These are phyloP conservation scores for Sciurus vulgaris DNA, from an alignment of 2,797 vertebrate genomes.

Conservation along the genomic window DNA sequence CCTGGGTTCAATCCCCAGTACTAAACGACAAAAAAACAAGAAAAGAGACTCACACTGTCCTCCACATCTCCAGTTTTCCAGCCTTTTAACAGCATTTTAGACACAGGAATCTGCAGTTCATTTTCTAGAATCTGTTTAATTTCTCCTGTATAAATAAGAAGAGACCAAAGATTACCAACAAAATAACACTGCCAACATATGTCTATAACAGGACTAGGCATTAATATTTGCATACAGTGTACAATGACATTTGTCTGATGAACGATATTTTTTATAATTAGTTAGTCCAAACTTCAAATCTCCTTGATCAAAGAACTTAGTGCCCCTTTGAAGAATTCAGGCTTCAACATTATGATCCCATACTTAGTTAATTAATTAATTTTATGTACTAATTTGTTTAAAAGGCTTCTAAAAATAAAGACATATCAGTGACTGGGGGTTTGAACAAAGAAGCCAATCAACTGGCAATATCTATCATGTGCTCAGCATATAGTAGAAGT, in stretches of 20 bases:
- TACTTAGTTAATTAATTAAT: constrained; percentile 49
- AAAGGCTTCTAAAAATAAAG: constrained; percentile 47
- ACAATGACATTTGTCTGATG: constrained; percentile 25
- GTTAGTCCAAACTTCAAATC: constrained; percentile 38
- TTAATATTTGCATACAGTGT: constrained; percentile 20
- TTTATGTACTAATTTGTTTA: background rate
- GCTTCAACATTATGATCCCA: constrained; percentile 42
- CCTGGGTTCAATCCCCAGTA: too few species aligned
- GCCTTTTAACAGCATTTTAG: constrained; percentile 99
- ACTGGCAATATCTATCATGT: background rate
- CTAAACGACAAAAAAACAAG: too few species aligned
- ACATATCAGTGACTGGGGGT: background rate
- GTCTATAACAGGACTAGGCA: constrained; percentile 38
- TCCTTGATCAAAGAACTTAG: constrained; percentile 46
- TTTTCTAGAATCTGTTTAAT: constrained; percentile 98
- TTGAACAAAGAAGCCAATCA: constrained; percentile 51
- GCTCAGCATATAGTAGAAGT: background rate
- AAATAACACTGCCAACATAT: constrained; percentile 44
- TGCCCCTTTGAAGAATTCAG: constrained; percentile 26
- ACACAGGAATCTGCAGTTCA: constrained; percentile 95
- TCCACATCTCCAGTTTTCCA: constrained; percentile 98
- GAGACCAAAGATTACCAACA: constrained; percentile 75
- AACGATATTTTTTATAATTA: constrained; percentile 20
- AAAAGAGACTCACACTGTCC: constrained; percentile 94
- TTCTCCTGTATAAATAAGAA: constrained; percentile 91